A percentile compares a stretch with the other conserved stretches of the same genome.
Evolutionary conservation across 2,797 vertebrate genomes (phyloP).

Genomic region (Rhyacichthys aspro): DNA sequence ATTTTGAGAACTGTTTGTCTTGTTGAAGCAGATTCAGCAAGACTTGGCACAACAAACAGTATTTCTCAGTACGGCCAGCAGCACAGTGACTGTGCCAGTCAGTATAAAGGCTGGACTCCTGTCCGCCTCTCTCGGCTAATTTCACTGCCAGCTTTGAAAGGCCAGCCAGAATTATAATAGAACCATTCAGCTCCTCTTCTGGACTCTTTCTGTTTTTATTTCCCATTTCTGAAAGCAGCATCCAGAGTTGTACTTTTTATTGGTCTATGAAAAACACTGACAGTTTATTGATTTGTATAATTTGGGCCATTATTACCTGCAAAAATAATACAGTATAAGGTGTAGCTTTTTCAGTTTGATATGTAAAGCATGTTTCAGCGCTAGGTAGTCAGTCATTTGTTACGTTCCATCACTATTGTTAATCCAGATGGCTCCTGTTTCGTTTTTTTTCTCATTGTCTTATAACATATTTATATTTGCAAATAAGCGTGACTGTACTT

Average conservation of each 20-base stretch:
- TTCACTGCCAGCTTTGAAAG: constrained; percentile 63
- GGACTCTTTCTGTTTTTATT: constrained; percentile 46
- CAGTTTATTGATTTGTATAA: constrained; percentile 32
- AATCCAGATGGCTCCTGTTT: too few species aligned
- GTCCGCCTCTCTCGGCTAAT: constrained; percentile 52
- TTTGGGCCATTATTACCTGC: constrained; percentile 17
- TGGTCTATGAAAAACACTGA: constrained; percentile 35
- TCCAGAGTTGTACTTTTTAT: constrained; percentile 21
- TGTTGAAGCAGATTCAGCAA: constrained; percentile 47
- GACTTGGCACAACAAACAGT: constrained; percentile 60
- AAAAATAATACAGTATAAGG: constrained; percentile 33
- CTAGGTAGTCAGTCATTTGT: neutral
- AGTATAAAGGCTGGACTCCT: constrained; percentile 57
- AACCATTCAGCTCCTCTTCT: constrained; percentile 47
- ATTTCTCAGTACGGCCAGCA: constrained; percentile 44
- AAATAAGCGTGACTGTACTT: too few species aligned
- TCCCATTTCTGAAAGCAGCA: constrained; percentile 21
- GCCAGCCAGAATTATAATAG: constrained; percentile 53
- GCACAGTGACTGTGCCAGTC: constrained; percentile 52
- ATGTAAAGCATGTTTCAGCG: neutral
- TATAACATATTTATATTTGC: too few species aligned
- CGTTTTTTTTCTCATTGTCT: too few species aligned
- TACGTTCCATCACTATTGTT: neutral
- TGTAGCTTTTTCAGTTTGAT: constrained; percentile 23
- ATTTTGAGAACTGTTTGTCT: constrained; percentile 45